phyloP scores from a whole-genome alignment of 2,797 vertebrate species.

The Pangasius krempfi region DNA sequence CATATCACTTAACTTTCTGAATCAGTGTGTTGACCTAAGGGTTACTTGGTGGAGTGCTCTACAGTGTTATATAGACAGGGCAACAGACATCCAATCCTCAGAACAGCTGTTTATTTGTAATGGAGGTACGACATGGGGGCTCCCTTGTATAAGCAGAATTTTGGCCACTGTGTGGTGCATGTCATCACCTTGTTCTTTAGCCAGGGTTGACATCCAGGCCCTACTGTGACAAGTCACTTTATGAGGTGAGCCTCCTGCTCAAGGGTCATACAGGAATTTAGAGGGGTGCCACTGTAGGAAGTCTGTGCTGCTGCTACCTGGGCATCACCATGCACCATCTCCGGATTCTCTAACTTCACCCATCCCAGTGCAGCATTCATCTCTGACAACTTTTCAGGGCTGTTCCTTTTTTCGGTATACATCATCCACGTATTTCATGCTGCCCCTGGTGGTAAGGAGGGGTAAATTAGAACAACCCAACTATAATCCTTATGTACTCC shows the following conservation, averaged over 20 bases:
- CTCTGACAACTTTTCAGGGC: neutral
- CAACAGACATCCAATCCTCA: neutral
- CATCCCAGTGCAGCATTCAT: neutral
- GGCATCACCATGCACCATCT: neutral
- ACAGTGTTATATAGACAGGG: neutral
- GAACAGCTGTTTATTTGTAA: neutral
- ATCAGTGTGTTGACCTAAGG: neutral
- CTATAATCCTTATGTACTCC: neutral
- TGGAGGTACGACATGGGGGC: neutral
- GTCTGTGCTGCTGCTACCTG: neutral
- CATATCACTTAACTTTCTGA: neutral
- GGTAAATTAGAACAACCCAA: neutral
- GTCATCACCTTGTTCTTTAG: neutral
- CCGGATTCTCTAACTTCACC: neutral
- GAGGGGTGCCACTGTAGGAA: neutral
- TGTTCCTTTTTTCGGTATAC: neutral
- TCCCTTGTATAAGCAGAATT: neutral
- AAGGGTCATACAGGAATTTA: neutral
- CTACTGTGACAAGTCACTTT: neutral
- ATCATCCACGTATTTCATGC: neutral
- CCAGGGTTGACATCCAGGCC: neutral
- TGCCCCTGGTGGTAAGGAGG: no score
- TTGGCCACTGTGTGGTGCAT: neutral
- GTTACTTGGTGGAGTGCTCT: neutral
- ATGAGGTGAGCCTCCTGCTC: neutral